phyloP scores from a whole-genome alignment of 2,113 vertebrate species.

The Formicarius rufipectus region DNA sequence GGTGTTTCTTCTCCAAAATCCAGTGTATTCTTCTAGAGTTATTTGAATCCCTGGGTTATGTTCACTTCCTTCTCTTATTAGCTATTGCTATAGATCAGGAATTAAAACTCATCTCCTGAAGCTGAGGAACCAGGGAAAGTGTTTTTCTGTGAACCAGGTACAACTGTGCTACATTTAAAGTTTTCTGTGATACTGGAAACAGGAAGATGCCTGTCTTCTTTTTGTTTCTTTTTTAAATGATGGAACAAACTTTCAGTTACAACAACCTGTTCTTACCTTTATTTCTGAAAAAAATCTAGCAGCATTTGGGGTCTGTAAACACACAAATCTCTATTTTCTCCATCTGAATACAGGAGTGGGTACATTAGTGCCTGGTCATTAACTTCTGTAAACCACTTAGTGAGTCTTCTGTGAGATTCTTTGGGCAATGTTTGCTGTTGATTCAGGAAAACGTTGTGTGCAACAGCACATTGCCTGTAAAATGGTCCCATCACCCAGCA shows the following conservation, averaged over 20 bases:
- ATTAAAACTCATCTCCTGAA: neutral
- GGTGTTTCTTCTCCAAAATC: neutral
- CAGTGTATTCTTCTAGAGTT: neutral
- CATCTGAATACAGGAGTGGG: neutral
- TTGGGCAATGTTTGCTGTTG: conserved; percentile 1
- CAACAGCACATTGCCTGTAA: neutral
- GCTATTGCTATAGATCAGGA: neutral
- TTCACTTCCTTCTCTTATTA: neutral
- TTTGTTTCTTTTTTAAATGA: neutral
- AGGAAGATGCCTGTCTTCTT: neutral
- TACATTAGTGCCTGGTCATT: conserved; percentile 20
- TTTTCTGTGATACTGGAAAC: neutral
- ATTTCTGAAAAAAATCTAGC: neutral
- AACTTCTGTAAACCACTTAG: conserved; percentile 3
- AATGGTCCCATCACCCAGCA: neutral
- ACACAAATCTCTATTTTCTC: neutral
- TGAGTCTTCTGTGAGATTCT: neutral
- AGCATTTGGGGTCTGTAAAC: neutral
- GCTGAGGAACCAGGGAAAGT: neutral
- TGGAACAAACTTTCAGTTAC: neutral
- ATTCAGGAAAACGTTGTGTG: neutral
- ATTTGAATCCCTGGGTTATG: neutral
- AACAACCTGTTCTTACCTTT: neutral
- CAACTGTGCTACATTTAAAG: neutral
- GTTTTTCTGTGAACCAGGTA: neutral